Evolutionary conservation across 1,140 invertebrate species (phyloP), one percentile per base, ranked within the genome.

Genomic region (Diabrotica undecimpunctata): DNA sequence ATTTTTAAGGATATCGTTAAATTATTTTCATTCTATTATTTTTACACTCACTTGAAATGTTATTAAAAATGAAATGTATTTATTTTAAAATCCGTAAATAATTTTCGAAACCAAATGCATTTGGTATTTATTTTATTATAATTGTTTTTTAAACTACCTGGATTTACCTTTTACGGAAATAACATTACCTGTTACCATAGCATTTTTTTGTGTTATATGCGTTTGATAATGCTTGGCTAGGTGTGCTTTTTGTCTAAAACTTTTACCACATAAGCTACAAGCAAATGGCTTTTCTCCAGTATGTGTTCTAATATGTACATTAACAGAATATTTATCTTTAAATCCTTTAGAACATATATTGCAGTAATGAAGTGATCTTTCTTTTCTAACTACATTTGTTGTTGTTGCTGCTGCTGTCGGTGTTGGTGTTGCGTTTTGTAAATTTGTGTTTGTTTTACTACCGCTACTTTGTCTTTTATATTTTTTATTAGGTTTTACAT

Each of bases 171-270:
- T 78, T 8, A 72, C 68, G 12, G 73, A 66, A 8, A 70, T 64
- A 51, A 76, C 76, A 68, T 66, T 74, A 54, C 76, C 77, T 55
- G 74, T 72, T 11, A 74, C 72, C 14, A 77, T 76, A 12, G 78
- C 77, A 51, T 84, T 88, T 74, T 90, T 90, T 75, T 91, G 89
- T 7, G 90, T 89, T 65, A 92, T 88, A 79, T 98, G 96, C 13
- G 95, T 97, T 79, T 97, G 93, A 78, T 97, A 96, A 80, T 98
- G 96, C 79, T 98, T 98, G 61, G 96, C 96, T 60, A 98, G 84
- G 78, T 98, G 96, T 0, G 95, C 96, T 79, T 98, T 98, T 79
- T 98, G 96, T 12, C 95, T 85, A 81, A 95, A 95, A 70, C 90
- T 93, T 76, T 95, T 95, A 54, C 91, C 91, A 72, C 94, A 96